Base-by-base conservation (phyloP, 2,888 invertebrate genomes). In the Proisotoma minuta region DNA sequence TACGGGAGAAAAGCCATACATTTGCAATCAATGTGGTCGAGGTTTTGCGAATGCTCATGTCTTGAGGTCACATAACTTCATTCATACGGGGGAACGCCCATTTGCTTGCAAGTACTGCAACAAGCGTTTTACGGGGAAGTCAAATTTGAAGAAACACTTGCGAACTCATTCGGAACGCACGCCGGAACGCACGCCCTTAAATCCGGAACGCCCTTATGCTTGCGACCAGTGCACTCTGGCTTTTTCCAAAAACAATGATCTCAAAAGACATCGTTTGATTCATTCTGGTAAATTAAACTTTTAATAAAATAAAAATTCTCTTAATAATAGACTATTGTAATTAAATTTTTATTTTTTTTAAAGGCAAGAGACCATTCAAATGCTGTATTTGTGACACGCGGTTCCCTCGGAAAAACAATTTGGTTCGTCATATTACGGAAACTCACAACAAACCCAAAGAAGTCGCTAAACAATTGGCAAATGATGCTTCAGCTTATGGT, bases 361-460 rank as follows among this genome's bases (percentile, higher is more conserved):
- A 75, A 87, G 88, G 84, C 75, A 81, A 81, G 3, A 85, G 86
- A 73, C 85, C 85, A 3, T 90, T 84, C 75, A 83, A 83, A 20
- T 91, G 91, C 76, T 82, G 81, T 65, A 81, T 85, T 26, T 91
- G 91, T 77, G 81, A 82, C 34, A 84, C 85, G 8, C 82, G 82
- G 40, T 89, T 89, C 75, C 80, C 86, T 49, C 81, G 91, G 63
- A 88, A 87, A 76, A 91, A 91, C 76, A 91, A 90, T 76, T 80
- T 90, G 64, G 83, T 69, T 39, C 29, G 72, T 1, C 72, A 72
- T 47, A 73, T 71, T 8, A 70, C 70, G 27, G 70, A 73, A 34
- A 71, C 70, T 34, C 73, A 73, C 58, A 73, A 73, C 50, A 70
- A 71, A 26, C 69, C 73, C 8, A 73, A 68, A 51, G 73, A 73